A percentile compares a stretch with the other conserved stretches of the same genome.
These are phyloP conservation scores for Sinonovacula constricta DNA, from an alignment of 1,140 invertebrate genomes.

Conservation along the genomic window DNA sequence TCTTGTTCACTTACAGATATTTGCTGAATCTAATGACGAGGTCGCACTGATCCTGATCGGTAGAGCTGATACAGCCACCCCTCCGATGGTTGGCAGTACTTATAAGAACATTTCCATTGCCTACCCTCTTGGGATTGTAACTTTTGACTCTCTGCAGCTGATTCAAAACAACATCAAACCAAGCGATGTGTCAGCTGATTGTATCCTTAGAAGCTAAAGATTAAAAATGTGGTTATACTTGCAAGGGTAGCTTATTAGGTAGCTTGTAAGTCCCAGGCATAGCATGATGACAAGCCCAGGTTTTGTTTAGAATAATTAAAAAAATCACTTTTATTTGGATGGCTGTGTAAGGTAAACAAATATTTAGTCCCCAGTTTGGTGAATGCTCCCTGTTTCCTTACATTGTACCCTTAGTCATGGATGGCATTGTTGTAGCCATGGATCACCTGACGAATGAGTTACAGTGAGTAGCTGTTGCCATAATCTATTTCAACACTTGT, in stretches of 20 bases:
- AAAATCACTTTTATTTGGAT: too few species aligned
- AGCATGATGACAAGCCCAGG: too few species aligned
- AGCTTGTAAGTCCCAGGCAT: too few species aligned
- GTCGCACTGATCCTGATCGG: constrained; percentile 79
- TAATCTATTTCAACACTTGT: too few species aligned
- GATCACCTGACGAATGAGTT: constrained; percentile 78
- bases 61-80: constrained; percentile 79
- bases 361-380: too few species aligned
- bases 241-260: too few species aligned
- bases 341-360: too few species aligned
- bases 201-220: constrained; percentile 76
- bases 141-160: constrained; percentile 79
- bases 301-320: too few species aligned
- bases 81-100: constrained; percentile 74
- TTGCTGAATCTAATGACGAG: constrained; percentile 81
- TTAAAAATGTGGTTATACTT: too few species aligned
- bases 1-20: constrained; percentile 78
- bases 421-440: constrained; percentile 80
- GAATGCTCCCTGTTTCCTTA: too few species aligned
- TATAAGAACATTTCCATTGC: constrained; percentile 79
- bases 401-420: constrained; percentile 70
- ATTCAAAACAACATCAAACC: constrained; percentile 77
- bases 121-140: constrained; percentile 71
- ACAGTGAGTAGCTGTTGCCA: constrained; percentile 71
- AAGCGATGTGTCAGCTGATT: constrained; percentile 76